phyloP scores from a whole-genome alignment of 1,140 invertebrate genomes.

The Colletes latitarsis region DNA sequence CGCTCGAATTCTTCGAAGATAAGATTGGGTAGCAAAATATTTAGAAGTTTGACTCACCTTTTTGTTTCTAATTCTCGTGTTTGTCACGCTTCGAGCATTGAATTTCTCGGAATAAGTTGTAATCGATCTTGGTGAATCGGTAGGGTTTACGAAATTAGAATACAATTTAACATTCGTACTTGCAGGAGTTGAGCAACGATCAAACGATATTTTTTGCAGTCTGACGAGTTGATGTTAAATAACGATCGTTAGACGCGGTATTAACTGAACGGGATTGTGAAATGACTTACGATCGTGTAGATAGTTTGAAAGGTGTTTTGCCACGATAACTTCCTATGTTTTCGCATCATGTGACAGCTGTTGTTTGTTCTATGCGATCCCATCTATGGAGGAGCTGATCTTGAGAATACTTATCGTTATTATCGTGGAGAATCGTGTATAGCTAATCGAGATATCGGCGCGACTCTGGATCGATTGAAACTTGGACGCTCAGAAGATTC shows the following conservation, averaged over 20 bases:
- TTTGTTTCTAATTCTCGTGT: too few species aligned
- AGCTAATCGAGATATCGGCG: slow-evolving; percentile 14
- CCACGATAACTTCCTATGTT: slow-evolving; percentile 18
- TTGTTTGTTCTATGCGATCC: not conserved
- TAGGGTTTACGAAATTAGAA: not conserved
- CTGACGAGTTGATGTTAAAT: slow-evolving; percentile 3
- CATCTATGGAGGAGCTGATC: slow-evolving; percentile 1
- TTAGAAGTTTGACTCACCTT: too few species aligned
- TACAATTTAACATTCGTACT: not conserved
- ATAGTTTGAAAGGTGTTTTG: slow-evolving; percentile 33
- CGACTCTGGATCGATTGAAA: not conserved
- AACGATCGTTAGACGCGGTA: slow-evolving; percentile 17
- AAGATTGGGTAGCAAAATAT: too few species aligned
- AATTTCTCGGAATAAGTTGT: too few species aligned
- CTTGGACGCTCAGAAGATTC: not conserved
- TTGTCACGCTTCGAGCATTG: too few species aligned
- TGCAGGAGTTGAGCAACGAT: not conserved
- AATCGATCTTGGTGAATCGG: too few species aligned
- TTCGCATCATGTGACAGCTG: not conserved
- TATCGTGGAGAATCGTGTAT: slow-evolving; percentile 46
- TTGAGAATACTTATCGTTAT: slow-evolving; percentile 25
- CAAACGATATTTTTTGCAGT: not conserved
- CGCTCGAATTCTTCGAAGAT: too few species aligned
- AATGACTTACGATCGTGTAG: slow-evolving; percentile 24
- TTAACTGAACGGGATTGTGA: slow-evolving; percentile 12